Percentiles rank a stretch among this genome's conserved stretches.
phyloP scores from a whole-genome alignment of 2,113 vertebrate genomes.

The Protobothrops flavoviridis region DNA sequence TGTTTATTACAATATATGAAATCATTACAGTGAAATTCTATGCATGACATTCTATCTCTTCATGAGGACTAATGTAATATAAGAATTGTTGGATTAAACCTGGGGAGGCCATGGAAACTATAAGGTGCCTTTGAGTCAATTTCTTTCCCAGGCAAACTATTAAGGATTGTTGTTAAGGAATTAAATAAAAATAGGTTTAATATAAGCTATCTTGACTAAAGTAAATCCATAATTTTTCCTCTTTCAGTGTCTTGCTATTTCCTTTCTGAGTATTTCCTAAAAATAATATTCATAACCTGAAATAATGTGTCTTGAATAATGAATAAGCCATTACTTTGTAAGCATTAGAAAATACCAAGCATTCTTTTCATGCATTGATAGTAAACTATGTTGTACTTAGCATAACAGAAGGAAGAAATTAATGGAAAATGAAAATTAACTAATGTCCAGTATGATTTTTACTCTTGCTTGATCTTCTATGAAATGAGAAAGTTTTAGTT shows the following conservation, averaged over 20 bases:
- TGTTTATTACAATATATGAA: background rate
- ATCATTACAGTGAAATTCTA: background rate
- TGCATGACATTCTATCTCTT: background rate
- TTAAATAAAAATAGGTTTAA: background rate
- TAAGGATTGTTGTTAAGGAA: background rate
- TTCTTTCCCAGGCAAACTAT: background rate
- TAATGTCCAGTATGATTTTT: conserved; percentile 14
- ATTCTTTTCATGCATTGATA: background rate
- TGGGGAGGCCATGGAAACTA: background rate
- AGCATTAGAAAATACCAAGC: background rate
- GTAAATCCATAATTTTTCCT: background rate
- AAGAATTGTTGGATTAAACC: background rate
- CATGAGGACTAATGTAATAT: background rate
- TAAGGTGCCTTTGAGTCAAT: background rate
- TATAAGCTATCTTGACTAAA: background rate
- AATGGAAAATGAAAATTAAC: background rate
- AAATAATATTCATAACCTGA: background rate
- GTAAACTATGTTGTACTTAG: accelerated
- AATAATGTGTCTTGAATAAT: background rate
- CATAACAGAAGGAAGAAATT: background rate
- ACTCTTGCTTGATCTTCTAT: background rate
- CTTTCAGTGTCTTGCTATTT: background rate
- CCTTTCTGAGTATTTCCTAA: background rate
- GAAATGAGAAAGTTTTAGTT: background rate
- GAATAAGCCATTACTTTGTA: background rate